These are phyloP conservation scores for Aelia acuminata DNA, from an alignment of 2,888 invertebrate genomes.

Conservation along the genomic window DNA sequence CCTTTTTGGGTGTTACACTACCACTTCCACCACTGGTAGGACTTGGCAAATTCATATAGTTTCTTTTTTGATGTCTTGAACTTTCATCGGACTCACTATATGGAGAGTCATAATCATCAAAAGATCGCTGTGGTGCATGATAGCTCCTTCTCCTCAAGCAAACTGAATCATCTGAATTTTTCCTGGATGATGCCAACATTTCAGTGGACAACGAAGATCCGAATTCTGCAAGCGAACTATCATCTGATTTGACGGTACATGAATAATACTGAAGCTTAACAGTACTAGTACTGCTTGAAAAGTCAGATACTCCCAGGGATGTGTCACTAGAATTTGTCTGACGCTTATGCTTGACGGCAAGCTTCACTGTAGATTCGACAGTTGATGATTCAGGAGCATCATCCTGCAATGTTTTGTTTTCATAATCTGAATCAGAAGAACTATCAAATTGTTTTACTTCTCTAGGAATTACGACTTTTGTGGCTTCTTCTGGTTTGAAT, in stretches of 20 bases:
- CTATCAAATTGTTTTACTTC: constrained; percentile 73
- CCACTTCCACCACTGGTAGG: constrained; percentile 63
- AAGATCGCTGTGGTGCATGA: constrained; percentile 64
- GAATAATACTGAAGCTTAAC: constrained; percentile 71
- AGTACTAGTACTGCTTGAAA: constrained; percentile 90
- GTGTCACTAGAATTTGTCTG: constrained; percentile 79
- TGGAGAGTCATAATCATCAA: constrained; percentile 68
- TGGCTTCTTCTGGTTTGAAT: constrained; percentile 83
- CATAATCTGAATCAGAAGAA: constrained; percentile 72
- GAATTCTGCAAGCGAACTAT: constrained; percentile 66
- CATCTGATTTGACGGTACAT: constrained; percentile 66
- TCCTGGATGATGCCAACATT: constrained; percentile 65
- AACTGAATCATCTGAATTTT: constrained; percentile 66
- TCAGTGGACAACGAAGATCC: constrained; percentile 66
- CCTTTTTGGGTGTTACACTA: constrained; percentile 59
- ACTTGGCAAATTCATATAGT: constrained; percentile 64
- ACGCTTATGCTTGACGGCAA: constrained; percentile 83
- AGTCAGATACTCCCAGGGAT: constrained; percentile 87
- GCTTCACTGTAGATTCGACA: constrained; percentile 84
- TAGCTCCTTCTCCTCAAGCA: constrained; percentile 63
- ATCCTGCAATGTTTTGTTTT: constrained; percentile 80
- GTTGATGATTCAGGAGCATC: constrained; percentile 66
- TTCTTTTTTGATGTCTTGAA: constrained; percentile 63
- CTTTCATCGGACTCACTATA: constrained; percentile 67
- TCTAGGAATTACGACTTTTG: constrained; percentile 78